Conservation (phyloP, 2,797 vertebrate species). For the Pseudotriccus pelzelni region DNA sequence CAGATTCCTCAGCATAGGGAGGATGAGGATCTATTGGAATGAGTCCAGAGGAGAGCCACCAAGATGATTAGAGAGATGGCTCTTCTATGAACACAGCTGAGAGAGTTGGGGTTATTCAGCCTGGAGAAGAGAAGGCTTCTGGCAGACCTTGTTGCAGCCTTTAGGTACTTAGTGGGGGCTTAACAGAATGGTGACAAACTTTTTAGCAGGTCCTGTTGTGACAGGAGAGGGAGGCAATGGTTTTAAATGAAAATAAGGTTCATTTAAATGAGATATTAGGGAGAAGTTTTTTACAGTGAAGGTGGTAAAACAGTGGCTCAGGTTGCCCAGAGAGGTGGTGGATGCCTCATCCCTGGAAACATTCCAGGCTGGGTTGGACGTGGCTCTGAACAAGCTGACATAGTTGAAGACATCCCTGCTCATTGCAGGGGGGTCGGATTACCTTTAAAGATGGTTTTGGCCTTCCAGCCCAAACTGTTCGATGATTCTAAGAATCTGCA, state of each 20-base stretch:
- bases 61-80: background rate
- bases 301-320: background rate
- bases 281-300: background rate
- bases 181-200: too few relatives aligned
- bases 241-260: background rate
- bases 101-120: background rate
- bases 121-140: background rate
- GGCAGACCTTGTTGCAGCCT: background rate
- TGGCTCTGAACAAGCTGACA: background rate
- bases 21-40: fast-evolving
- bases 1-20: background rate
- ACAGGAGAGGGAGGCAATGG: background rate
- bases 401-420: background rate
- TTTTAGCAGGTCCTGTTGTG: background rate
- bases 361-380: background rate
- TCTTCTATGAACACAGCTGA: background rate
- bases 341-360: background rate
- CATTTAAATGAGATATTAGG: background rate
- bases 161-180: background rate
- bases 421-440: background rate
- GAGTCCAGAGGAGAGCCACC: background rate
- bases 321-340: background rate
- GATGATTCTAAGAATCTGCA: background rate
- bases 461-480: background rate
- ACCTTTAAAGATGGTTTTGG: background rate